These are phyloP conservation scores for Drosophila nasuta DNA, from an alignment of 1,140 invertebrate species.

Conservation along the genomic window DNA sequence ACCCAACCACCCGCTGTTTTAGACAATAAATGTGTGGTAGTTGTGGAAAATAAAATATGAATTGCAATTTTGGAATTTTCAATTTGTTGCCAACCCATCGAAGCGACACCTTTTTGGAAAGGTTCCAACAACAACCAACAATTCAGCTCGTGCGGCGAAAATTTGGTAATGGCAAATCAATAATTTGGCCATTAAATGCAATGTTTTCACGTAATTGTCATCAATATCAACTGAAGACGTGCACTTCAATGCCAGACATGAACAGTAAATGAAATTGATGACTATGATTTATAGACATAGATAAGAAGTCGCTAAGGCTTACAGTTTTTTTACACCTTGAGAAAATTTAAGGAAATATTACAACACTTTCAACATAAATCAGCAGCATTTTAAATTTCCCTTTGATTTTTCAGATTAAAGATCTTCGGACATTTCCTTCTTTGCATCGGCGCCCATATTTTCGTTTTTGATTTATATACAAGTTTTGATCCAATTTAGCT, in stretches of 20 bases:
- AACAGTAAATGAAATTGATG: conserved; percentile 13
- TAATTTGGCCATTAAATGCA: conserved; percentile 57
- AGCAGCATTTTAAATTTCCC: background rate
- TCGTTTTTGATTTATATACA: background rate
- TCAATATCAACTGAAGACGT: background rate
- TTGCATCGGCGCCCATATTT: background rate
- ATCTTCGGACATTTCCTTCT: background rate
- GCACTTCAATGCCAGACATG: conserved; percentile 6
- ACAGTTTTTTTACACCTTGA: too few relatives aligned
- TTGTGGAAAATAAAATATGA: conserved; percentile 14
- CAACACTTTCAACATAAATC: too few relatives aligned
- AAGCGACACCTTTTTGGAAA: background rate
- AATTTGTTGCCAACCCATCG: conserved; percentile 26
- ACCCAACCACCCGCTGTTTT: conserved; percentile 17
- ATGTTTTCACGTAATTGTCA: conserved; percentile 43
- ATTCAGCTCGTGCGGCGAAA: background rate
- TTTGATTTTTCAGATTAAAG: background rate
- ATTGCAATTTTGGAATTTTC: conserved; percentile 34
- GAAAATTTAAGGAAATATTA: too few relatives aligned
- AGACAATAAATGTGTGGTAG: conserved; percentile 23
- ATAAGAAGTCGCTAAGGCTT: too few relatives aligned
- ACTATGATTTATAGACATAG: background rate
- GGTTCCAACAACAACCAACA: background rate
- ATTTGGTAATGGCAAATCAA: conserved; percentile 67
- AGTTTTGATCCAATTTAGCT: conserved; percentile 1